Evolutionary conservation across 2,888 invertebrate genomes (phyloP), one percentile per base, ranked within the genome.

Genomic region (Drosophila monieri): DNA sequence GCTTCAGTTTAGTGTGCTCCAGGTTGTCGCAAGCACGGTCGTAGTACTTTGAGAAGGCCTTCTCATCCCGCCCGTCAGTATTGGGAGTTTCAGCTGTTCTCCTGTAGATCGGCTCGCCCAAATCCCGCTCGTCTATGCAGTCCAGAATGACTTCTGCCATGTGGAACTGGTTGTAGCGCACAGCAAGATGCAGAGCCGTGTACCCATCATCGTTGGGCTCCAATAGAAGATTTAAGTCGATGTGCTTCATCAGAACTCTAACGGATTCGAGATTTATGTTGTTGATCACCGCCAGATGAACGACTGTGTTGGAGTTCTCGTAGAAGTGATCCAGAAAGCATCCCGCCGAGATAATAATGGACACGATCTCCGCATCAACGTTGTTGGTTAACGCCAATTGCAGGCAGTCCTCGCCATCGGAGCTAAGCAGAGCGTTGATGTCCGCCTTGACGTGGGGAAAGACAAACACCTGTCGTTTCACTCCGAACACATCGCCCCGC

Each of bases 281-380:
- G 66, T 91, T 84, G 0, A 85, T 66, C 6, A 91, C 74, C 2
- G 90, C 90, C 53, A 91, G 61, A 60, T 91, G 91, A 12, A 91
- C 43, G 2, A 86, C 77, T 9, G 85, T 91, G 49, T 91, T 91
- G 6, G 83, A 80, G 5, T 89, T 77, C 8, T 78, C 76, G 56
- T 91, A 90, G 2, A 88, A 44, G 15, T 74, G 76, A 37, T 88
- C 83, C 1, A 86, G 51, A 12, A 85, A 35, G 1, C 85, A 65
- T 12, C 85, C 78, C 3, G 81, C 75, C 2, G 70, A 64, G 1
- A 91, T 25, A 3, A 91, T 35, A 1, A 83, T 64, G 15, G 78
- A 60, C 1, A 90, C 76, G 6, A 89, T 86, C 41, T 73, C 65
- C 0, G 80, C 68, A 2, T 73, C 74, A 18, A 85, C 77, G 48